Percentiles rank a stretch among this genome's conserved stretches.
These are phyloP conservation scores for Petrosia ficiformis DNA, from an alignment of 37 sponge, comb jelly and placozoan species.

Conservation along the genomic window DNA sequence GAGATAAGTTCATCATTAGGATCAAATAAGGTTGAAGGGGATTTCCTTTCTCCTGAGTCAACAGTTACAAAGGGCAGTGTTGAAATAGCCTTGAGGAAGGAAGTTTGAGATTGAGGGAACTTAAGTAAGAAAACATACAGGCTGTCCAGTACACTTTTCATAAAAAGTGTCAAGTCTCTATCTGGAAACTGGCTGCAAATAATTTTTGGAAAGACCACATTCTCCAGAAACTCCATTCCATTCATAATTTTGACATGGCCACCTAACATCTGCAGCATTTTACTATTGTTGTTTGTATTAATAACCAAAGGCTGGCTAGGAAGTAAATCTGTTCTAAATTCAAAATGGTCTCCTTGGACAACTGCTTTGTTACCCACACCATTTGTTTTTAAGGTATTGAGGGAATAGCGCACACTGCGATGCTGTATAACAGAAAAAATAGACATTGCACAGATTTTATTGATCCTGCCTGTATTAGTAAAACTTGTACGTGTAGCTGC, in stretches of 20 bases:
- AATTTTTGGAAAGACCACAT: not conserved
- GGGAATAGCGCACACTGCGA: not conserved
- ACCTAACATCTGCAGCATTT: constrained; percentile 11
- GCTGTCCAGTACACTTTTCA: not conserved
- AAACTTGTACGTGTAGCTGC: no score
- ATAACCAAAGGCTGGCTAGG: not conserved
- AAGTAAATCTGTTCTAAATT: not conserved
- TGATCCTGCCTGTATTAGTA: not conserved
- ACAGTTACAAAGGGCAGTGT: not conserved
- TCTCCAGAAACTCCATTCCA: constrained; percentile 8
- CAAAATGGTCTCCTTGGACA: not conserved
- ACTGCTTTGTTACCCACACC: not conserved
- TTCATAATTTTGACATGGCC: constrained; percentile 8
- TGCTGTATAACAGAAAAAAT: not conserved
- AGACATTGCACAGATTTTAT: not conserved
- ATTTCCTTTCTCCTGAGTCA: not conserved
- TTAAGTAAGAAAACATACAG: not conserved
- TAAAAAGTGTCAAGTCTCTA: not conserved
- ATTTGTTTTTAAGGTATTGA: not conserved
- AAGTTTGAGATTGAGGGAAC: not conserved
- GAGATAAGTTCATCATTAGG: constrained; percentile 8
- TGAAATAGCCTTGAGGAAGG: not conserved
- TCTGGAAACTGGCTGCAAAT: not conserved
- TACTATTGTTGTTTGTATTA: not conserved
- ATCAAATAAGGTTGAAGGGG: constrained; percentile 27